phyloP scores from a whole-genome alignment of 2,888 invertebrate species.

The Malachius bipustulatus region DNA sequence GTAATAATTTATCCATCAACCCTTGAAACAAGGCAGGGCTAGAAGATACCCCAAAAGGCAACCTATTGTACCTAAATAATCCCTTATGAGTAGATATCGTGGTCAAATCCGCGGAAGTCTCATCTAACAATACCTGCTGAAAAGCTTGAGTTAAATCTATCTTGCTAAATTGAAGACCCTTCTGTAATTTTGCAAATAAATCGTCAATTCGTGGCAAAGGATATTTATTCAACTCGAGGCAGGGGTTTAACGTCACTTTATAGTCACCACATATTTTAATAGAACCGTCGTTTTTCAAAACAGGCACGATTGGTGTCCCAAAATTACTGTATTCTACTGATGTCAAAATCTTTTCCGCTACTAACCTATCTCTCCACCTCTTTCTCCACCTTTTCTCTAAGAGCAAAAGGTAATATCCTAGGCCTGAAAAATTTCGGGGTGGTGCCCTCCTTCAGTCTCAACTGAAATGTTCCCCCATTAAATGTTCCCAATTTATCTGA shows the following conservation, averaged over 20 bases:
- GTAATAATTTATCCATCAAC: slow-evolving; percentile 12
- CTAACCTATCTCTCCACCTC: slow-evolving; percentile 17
- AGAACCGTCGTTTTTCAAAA: slow-evolving; percentile 20
- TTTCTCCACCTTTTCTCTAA: slow-evolving; percentile 8
- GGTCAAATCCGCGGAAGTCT: slow-evolving; percentile 6
- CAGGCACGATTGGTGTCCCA: slow-evolving; percentile 27
- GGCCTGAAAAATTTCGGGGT: no score
- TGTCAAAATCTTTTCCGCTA: slow-evolving; percentile 11
- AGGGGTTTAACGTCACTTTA: slow-evolving; percentile 17
- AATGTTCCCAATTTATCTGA: no score
- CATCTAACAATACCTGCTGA: slow-evolving; percentile 8
- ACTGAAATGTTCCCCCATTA: no score
- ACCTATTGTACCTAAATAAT: slow-evolving; percentile 10
- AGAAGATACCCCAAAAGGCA: slow-evolving; percentile 11
- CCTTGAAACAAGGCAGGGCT: slow-evolving; percentile 11
- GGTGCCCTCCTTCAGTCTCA: no score
- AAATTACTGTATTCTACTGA: slow-evolving; percentile 22
- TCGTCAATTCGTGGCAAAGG: slow-evolving; percentile 11
- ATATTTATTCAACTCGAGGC: slow-evolving; percentile 10
- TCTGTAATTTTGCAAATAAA: slow-evolving; percentile 11
- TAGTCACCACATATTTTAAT: slow-evolving; percentile 29
- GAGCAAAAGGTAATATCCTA: slow-evolving; percentile 7
- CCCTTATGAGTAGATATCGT: slow-evolving; percentile 14
- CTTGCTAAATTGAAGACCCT: slow-evolving; percentile 9
- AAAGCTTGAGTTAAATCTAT: slow-evolving; percentile 12